These are phyloP conservation scores for Papilio xuthus DNA, from an alignment of 1,140 invertebrate genomes.

Conservation along the genomic window DNA sequence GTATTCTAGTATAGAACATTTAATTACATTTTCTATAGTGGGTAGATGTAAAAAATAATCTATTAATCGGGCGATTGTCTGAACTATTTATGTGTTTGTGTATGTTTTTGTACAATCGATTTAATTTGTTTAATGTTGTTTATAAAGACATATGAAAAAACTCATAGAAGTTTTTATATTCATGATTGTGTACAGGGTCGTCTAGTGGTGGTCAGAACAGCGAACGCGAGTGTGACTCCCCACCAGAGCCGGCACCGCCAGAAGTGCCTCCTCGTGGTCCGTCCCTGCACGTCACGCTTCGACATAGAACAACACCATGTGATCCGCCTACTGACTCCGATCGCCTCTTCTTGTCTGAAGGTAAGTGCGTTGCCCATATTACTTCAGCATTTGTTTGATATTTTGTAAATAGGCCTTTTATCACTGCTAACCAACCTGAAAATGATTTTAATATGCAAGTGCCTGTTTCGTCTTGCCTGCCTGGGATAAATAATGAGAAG, in stretches of 20 bases:
- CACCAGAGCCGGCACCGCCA: constrained; percentile 88
- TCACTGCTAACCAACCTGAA: too few species aligned
- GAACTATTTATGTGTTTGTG: neutral
- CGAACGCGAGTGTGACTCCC: constrained; percentile 83
- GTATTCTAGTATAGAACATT: constrained; percentile 3
- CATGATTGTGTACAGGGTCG: constrained; percentile 47
- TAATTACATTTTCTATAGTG: neutral
- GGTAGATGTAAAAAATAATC: neutral
- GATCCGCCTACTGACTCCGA: constrained; percentile 66
- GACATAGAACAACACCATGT: constrained; percentile 61
- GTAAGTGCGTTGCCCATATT: constrained; percentile 48
- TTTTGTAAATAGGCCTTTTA: neutral
- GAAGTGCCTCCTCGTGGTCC: constrained; percentile 88
- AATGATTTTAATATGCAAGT: too few species aligned
- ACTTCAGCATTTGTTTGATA: neutral
- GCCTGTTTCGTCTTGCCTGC: too few species aligned
- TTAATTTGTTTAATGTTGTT: too few species aligned
- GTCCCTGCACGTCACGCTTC: constrained; percentile 82
- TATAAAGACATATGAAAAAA: neutral
- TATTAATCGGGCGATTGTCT: neutral
- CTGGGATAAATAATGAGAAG: too few species aligned
- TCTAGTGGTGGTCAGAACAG: constrained; percentile 53
- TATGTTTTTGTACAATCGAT: neutral
- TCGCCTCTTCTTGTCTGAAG: constrained; percentile 74
- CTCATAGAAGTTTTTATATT: neutral